Base-by-base conservation (phyloP, 2,797 vertebrate genomes). In the Coendou prehensilis region DNA sequence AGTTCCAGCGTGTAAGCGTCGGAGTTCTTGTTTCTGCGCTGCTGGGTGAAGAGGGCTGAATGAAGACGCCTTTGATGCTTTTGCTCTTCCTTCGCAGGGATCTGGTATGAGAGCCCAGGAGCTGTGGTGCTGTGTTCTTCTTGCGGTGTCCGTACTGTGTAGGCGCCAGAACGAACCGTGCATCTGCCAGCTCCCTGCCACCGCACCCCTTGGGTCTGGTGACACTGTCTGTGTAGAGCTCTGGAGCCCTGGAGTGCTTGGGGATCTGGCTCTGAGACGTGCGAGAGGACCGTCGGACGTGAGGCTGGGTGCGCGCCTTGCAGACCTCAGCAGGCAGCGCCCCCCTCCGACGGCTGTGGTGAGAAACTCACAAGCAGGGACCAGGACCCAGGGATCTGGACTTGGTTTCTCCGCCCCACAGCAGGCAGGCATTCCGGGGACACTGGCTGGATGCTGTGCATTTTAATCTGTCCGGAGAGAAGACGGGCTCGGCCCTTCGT, bases 281-380 rank as follows among this genome's bases (percentile, higher is more conserved):
- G 33, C 79, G 90, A 85, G 54, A 93, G 94, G 97, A 91, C 30
- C 26, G 88, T 76, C 90, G 61, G 76, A 97, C 91, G 98, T 96
- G 94, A 98, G 98, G 69, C 95, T 97, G 97, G 94, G 88, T 28
- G 30, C 84, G 6, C 89, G 96, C 97, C 92, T 18, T 2, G 7
- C 33, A 79, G 85, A 94, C 79, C 93, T 95, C 97, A 96, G 96
- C 64, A 75, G 91, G 89, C 3, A 1, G 33, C 79, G 26, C 71
- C 85, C 67, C 2, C 61, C 61, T 94, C 96, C 57, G 84, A 71
- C 28, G 45, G 11, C 82, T 50, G n/a, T 18, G 0, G 41, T 2
- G 5, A 73, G 26, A 37, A 75, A 89, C 79, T 41, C 80, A 82
- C 3, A 80, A 89, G 95, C 61, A 83, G 7, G 37, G 87, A 41